Evolutionary conservation across 2,113 vertebrate genomes (phyloP), one percentile per base, ranked within the genome.

Genomic region (Campylomormyrus tamandua): DNA sequence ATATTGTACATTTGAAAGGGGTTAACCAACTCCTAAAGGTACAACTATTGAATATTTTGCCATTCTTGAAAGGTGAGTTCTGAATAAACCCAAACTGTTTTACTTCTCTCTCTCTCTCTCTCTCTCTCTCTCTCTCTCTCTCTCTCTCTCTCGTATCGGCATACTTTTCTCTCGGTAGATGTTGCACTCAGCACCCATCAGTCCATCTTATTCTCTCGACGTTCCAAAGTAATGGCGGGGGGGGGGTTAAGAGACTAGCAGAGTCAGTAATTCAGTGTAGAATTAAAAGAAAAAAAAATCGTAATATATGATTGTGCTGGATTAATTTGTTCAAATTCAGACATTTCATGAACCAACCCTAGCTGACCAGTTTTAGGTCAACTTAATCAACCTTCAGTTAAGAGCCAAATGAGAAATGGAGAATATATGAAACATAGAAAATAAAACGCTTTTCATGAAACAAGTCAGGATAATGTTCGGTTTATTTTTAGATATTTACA

Each of bases 181-280:
- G 70, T 39, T 77, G 31, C 31, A 77, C 70, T 77, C 31, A 39
- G 31, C 31, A 77, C 11, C 35, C 31, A 39, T 15, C 31, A 77
- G 70, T 77, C 15, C 11, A 39, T 96, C 94, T 95, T 94, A 95
- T 94, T 96, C 96, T 97, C 97, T 97, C 94, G 96, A 96, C 95
- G 96, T 94, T 95, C 95, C 94, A 92, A 93, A 96, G 95, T 95
- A 93, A 90, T 95, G 58, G 58, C 3, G 31, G 42, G 45, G 45
- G 52, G 11, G 56, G 80, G 94, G 96, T n/a, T 97, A 96, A 96
- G 96, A 97, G 97, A 95, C 96, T 96, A 95, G 90, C n/a, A 46
- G 70, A 90, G 77, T 92, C 87, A 94, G 93, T 91, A 89, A 48
- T 90, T 89, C 84, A 83, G 53, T 27, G 49, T 91, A 88, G 92